Conservation (phyloP, 2,113 vertebrate genomes). For the Cololabis saira region DNA sequence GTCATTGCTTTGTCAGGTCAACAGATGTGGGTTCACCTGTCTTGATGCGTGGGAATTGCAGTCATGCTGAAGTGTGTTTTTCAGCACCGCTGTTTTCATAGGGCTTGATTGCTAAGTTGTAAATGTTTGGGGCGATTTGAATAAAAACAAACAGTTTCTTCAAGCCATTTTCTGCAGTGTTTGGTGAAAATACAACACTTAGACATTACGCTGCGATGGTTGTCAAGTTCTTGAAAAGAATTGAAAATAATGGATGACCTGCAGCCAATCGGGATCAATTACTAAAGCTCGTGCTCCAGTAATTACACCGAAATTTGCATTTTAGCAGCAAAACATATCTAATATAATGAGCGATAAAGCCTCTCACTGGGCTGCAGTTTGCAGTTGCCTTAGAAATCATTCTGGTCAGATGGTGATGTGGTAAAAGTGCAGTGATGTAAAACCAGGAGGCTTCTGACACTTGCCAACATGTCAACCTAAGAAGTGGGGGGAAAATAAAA, state of each 20-base stretch:
- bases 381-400: slow-evolving; percentile 13
- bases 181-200: slow-evolving; percentile 58
- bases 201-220: slow-evolving; percentile 51
- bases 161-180: slow-evolving; percentile 63
- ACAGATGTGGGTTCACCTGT: slow-evolving; percentile 27
- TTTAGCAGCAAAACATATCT: slow-evolving; percentile 56
- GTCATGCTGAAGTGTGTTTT: slow-evolving; percentile 29
- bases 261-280: slow-evolving; percentile 58
- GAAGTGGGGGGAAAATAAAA: slow-evolving; percentile 37
- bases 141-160: slow-evolving; percentile 65
- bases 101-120: slow-evolving; percentile 57
- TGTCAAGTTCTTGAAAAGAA: slow-evolving; percentile 44
- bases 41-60: slow-evolving; percentile 7
- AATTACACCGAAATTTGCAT: slow-evolving; percentile 74
- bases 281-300: slow-evolving; percentile 48
- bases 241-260: slow-evolving; percentile 52
- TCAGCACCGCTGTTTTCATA: slow-evolving; percentile 37
- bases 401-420: slow-evolving; percentile 22
- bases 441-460: slow-evolving; percentile 47
- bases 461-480: slow-evolving; percentile 52
- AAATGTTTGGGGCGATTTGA: slow-evolving; percentile 72
- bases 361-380: slow-evolving; percentile 50
- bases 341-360: slow-evolving; percentile 53
- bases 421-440: slow-evolving; percentile 47
- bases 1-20: neutral